Evolutionary conservation across 2,797 vertebrate species (phyloP), one percentile per base, ranked within the genome.

Genomic region (Allenopithecus nigroviridis): DNA sequence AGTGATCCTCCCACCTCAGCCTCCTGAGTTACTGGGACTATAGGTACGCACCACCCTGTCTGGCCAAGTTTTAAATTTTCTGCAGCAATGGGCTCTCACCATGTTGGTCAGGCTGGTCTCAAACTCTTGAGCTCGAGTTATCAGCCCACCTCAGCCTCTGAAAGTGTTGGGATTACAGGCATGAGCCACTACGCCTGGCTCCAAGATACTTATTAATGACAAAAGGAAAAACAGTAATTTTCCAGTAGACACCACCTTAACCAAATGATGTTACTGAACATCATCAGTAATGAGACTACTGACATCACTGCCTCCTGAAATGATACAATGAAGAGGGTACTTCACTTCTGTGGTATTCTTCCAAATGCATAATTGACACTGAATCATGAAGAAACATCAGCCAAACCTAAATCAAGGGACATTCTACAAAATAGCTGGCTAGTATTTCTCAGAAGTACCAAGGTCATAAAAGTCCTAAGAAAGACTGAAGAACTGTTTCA

Each of bases 381-480:
- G 74, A 85, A 46, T 88, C 57, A 68, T 26, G 39, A 96, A 55
- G n/a, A 96, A 94, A 89, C 12, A 72, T 5, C 48, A 86, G 79
- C 41, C 80, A 95, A 92, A 91, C 8, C 24, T 59, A 88, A 95
- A 84, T 88, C 68, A 94, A 85, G 48, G 30, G 28, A 75, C 11
- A 75, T 21, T 79, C 50, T 88, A 55, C 19, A 92, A 80, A 79
- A 14, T 33, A 61, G 92, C 30, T 61, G 75, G 48, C 57, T 16
- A 30, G 48, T 46, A 86, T 53, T 81, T 80, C 89, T 84, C 70
- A 70, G 30, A 53, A 84, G 17, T 61, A 55, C 81, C 24, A 50
- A 76, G 36, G 55, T 81, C 36, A 78, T 22, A 26, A 50, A 93
- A 84, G 57, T 64, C 39, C 14, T 36, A 78, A 93, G 33, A 24